Conservation (phyloP, 2,113 vertebrate species). For the Rousettus leschenaultii region DNA sequence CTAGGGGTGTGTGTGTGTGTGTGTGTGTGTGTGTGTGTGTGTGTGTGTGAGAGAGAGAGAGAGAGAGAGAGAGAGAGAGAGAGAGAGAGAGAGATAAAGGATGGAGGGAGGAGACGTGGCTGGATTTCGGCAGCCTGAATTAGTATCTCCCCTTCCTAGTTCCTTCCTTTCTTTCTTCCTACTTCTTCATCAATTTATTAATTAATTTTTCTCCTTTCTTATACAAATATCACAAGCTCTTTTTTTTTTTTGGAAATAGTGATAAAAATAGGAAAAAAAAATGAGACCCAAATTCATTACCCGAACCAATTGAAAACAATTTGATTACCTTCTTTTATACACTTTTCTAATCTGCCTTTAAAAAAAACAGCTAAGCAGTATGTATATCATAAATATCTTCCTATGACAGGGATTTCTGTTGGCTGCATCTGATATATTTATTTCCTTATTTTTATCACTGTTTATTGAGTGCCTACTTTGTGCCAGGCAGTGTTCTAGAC, state of each 20-base stretch:
- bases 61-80: too few relatives aligned
- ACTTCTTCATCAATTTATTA: background rate
- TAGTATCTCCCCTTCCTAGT: background rate
- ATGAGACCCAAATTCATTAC: background rate
- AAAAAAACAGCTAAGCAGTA: background rate
- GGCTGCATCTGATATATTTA: background rate
- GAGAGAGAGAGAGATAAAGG: background rate
- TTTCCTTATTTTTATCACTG: background rate
- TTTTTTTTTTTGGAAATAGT: background rate
- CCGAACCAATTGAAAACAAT: background rate
- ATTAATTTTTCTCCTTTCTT: constrained; percentile 5
- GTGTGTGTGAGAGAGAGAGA: too few relatives aligned
- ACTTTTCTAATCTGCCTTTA: background rate
- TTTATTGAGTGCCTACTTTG: background rate
- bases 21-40: background rate
- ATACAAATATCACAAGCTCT: background rate
- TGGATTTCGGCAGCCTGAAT: background rate
- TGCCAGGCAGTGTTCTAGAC: background rate
- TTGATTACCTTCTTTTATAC: background rate
- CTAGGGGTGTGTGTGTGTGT: background rate
- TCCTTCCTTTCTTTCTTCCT: background rate
- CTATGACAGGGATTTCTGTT: background rate
- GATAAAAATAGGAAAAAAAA: background rate
- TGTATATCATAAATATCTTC: background rate
- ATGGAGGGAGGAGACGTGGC: background rate